Evolutionary conservation across 2,888 invertebrate species (phyloP), one percentile per base, ranked within the genome.

Genomic region (Cyaniris semiargus): DNA sequence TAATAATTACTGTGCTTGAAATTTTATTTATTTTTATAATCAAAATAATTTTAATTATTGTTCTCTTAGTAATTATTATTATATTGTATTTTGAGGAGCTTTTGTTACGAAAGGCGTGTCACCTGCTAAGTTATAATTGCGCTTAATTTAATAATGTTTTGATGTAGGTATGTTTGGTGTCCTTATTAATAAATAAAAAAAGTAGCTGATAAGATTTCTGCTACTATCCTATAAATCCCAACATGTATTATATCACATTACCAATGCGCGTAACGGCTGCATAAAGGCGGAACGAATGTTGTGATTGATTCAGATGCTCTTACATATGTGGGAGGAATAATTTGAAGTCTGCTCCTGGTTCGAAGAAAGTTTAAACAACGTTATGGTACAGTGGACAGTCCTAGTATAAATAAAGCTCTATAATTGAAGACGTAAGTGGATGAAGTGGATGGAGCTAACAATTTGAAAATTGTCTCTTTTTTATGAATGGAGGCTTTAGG

Each of bases 291-390:
- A 86, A 87, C 90, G 80, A 85, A 87, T 85, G 85, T 84, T 88
- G 85, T 92, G 92, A 93, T 93, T 91, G 92, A 93, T 93, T 92
- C 93, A 90, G 92, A 90, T 92, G 92, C 91, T 91, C 88, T 90
- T 89, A 91, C 88, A 88, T 86, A 89, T 89, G 91, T 91, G 89
- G 93, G 93, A 88, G 93, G 93, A 93, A 94, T 94, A 94, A 93
- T 91, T 92, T 93, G 92, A 91, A 86, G 85, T 86, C 85, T 83
- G 90, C 90, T 91, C 85, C 90, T 88, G 91, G 85, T 78, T 71
- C 23, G 76, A 58, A 27, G 80, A 79, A 78, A 81, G 80, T 82
- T 81, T 76, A 79, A 80, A 80, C 27, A 56, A 71, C 60, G 76
- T 77, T 77, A 75, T 53, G 8, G 66, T 86, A 85, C 78, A 83